A percentile compares a stretch with the other conserved stretches of the same genome.
Conservation (phyloP, 2,113 vertebrate genomes). For the Poecilia latipinna region DNA sequence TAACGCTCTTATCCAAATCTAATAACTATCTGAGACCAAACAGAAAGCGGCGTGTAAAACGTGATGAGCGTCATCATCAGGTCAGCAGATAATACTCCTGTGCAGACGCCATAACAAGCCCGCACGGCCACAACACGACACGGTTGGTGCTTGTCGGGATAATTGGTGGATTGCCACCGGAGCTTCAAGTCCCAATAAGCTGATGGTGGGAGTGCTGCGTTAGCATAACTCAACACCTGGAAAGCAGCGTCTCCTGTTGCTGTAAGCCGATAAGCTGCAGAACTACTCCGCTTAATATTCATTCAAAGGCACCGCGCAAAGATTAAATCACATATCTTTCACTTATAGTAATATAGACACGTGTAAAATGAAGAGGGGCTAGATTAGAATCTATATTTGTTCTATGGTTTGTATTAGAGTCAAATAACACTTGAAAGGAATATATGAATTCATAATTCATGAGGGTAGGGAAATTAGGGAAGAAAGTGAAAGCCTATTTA, state of each 20-base stretch:
- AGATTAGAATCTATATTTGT: not conserved
- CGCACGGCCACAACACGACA: conserved; percentile 4
- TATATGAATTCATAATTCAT: conserved; percentile 1
- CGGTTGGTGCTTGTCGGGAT: not conserved
- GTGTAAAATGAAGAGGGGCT: not conserved
- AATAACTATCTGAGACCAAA: conserved; percentile 6
- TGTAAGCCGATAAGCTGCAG: conserved; percentile 1
- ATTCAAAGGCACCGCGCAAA: not conserved
- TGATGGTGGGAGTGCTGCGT: conserved; percentile 32
- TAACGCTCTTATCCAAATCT: not conserved
- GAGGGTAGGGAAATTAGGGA: not conserved
- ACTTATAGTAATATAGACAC: not conserved
- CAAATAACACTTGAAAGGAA: not conserved
- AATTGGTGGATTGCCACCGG: conserved; percentile 19
- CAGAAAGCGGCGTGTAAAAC: not conserved
- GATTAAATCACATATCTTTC: not conserved
- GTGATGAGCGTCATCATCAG: not conserved
- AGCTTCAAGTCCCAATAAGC: conserved; percentile 42
- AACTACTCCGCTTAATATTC: not conserved
- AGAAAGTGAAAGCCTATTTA: not conserved
- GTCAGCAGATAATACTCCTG: not conserved
- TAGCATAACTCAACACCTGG: conserved; percentile 38
- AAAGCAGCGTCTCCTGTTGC: not conserved
- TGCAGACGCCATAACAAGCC: not conserved
- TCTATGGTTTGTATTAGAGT: not conserved